Base-by-base conservation (phyloP, 2,113 vertebrate genomes). In the Oreochromis spilurus region DNA sequence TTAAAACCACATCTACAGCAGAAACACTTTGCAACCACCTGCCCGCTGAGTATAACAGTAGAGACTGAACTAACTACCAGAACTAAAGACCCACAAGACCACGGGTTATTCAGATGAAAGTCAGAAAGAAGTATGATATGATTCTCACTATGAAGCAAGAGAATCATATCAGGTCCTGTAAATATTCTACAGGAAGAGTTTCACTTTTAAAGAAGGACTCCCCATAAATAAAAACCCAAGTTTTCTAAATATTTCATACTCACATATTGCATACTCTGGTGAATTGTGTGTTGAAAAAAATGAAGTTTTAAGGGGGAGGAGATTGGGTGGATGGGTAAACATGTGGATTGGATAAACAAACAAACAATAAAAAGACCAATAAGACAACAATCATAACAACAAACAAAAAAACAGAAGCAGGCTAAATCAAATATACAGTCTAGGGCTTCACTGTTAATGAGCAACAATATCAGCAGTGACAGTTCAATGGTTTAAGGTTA, bases 251-350 rank as follows among this genome's bases (percentile, higher is more conserved):
- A 79, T 88, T 85, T 88, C 57, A 96, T 97, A 97, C 96, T 97
- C 95, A 96, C 95, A 96, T 95, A 96, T 87, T 95, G 95, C 57
- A 96, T 89, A 94, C 91, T 96, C 95, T 96, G 96, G 86, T 34
- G 89, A 90, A 91, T 89, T 88, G 91, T 88, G 92, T 89, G 36
- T 67, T 57, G 19, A 6, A 60, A 24, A 21, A 57, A 77, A 92
- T 92, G 83, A 81, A 17, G 92, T 89, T 86, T 91, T 81, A 57
- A 80, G 57, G 40, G 60, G 62, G 67, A 81, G 60, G 58, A 85
- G 80, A 87, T 77, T 65, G 43, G 80, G 52, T 82, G 83, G 90
- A 86, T 81, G 86, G 82, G 16, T 85, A 86, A 89, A 90, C 83
- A 86, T 80, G 85, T 84, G 81, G 88, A 91, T 88, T 88, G 79